A percentile compares a stretch with the other conserved stretches of the same genome.
phyloP scores from a whole-genome alignment of 2,888 invertebrate species.

The Metellina segmentata region DNA sequence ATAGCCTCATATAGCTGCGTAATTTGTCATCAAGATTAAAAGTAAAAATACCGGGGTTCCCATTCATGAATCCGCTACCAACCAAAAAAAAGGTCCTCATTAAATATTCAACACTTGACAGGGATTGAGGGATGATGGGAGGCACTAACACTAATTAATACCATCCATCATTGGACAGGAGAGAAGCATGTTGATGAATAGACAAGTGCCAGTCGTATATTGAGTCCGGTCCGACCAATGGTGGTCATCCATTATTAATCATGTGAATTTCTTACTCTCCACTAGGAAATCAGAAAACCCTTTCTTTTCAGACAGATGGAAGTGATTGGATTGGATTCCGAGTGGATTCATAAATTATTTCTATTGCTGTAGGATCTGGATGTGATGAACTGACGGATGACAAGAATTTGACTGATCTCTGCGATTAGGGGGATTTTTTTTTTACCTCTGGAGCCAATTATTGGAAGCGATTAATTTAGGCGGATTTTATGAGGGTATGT shows the following conservation, averaged over 20 bases:
- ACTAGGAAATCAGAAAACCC: neutral
- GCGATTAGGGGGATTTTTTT: neutral
- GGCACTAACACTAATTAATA: slow-evolving; percentile 41
- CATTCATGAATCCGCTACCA: slow-evolving; percentile 3
- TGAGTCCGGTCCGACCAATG: neutral
- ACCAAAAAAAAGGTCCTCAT: slow-evolving; percentile 9
- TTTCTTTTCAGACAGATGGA: neutral
- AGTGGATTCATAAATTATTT: neutral
- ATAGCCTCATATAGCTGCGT: neutral
- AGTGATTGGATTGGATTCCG: neutral
- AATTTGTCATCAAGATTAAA: neutral
- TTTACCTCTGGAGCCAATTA: neutral
- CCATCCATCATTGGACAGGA: slow-evolving; percentile 17
- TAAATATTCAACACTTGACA: slow-evolving; percentile 29
- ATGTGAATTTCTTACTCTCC: neutral
- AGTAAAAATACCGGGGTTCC: neutral
- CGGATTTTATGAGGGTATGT: neutral
- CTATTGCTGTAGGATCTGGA: neutral
- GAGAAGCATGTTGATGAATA: neutral
- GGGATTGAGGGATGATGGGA: slow-evolving; percentile 18
- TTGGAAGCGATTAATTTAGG: neutral
- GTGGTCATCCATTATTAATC: neutral
- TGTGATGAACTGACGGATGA: neutral
- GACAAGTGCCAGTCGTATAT: neutral
- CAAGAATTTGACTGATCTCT: neutral